Base-by-base conservation (phyloP, 37 sponge, comb jelly and placozoan genomes). In the Crambe crambe region DNA sequence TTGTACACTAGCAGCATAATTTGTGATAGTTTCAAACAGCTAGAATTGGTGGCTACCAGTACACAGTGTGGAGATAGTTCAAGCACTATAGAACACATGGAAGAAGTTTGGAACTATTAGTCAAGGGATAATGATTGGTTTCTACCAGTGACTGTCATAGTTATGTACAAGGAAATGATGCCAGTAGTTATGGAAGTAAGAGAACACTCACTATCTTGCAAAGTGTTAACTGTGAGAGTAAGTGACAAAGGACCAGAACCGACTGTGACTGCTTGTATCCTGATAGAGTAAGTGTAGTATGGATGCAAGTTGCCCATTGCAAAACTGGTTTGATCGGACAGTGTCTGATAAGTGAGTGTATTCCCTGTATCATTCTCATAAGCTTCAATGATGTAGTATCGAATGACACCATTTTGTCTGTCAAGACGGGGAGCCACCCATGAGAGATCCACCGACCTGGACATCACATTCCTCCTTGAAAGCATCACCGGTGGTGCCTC, bases 391-490 rank as follows among this genome's bases (percentile, higher is more conserved):
- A 40, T 17, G 42, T 70, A 70, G 26, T 70, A 12, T 8, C 71
- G 17, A 22, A 70, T 70, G 41, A 70, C 71, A 39, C 71, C 71
- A 70, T 70, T 70, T 37, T 70, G 71, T 25, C 20, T 20, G 43
- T 39, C 43, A 70, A 20, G 9, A 39, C 23, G 2, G 20, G 71
- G 71, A 23, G 71, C 25, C 34, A 6, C 26, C 71, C 71, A 70
- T 6, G 26, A 12, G 25, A 70, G 42, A 25, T 18, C 38, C 43
- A 70, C 71, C 6, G 71, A 10, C 9, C 26, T 37, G 1, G 71
- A 39, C 63, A 61, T 61, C 18, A 27, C 6, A 61, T 61, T 61
- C 4, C 63, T 61, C 29, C 15, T 9, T 23, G 63, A 61, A 5
- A 61, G 4, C 25, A 27, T 61, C 25, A 61, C 63, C 15, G 63